These are phyloP conservation scores for Myrmophylax atrothorax DNA, from an alignment of 2,113 vertebrate species.

Conservation along the genomic window DNA sequence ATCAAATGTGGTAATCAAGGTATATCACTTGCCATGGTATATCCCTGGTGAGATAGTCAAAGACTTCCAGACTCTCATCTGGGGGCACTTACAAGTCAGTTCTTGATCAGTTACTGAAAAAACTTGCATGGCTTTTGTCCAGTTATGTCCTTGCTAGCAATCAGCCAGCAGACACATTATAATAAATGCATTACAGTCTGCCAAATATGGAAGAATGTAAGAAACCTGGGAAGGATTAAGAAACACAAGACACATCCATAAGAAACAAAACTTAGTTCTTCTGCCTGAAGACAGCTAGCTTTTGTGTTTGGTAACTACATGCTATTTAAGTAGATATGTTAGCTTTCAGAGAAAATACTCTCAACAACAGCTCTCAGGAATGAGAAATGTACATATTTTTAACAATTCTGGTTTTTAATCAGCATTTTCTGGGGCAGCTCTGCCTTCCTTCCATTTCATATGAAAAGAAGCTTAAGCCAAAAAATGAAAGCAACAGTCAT, in stretches of 20 bases:
- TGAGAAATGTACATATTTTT: neutral
- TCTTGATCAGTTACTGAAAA: neutral
- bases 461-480: constrained; percentile 26
- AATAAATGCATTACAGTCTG: neutral
- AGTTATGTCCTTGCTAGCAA: neutral
- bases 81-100: neutral
- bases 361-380: neutral
- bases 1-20: neutral
- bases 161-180: neutral
- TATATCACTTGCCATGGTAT: neutral
- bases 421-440: neutral
- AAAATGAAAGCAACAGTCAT: neutral
- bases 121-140: neutral
- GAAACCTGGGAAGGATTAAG: neutral
- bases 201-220: neutral
- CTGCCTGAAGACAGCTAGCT: neutral
- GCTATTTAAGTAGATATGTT: neutral
- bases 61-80: neutral
- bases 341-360: neutral
- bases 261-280: neutral
- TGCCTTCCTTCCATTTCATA: neutral
- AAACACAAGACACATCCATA: neutral
- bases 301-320: neutral
- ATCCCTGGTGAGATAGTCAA: neutral
- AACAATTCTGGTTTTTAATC: neutral